Percentiles rank a stretch among this genome's conserved stretches.
Evolutionary conservation across 2,888 invertebrate genomes (phyloP).

Genomic region (Drosophila pseudotalamancana): DNA sequence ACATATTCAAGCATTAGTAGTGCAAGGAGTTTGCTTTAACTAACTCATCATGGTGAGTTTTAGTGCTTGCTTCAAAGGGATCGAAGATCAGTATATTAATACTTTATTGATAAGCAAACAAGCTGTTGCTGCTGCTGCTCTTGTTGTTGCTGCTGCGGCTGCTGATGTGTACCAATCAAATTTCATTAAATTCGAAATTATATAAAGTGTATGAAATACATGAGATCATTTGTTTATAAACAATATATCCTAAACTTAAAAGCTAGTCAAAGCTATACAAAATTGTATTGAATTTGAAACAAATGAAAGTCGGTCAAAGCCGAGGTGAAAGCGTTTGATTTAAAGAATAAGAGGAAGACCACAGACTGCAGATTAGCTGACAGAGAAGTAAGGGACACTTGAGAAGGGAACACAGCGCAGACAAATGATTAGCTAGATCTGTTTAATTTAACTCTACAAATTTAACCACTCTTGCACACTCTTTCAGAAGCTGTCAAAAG

Average conservation of each 20-base stretch:
- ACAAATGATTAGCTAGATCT: neutral
- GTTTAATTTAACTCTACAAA: neutral
- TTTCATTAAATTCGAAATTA: neutral
- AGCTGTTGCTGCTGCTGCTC: neutral
- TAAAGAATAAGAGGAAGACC: too few species aligned
- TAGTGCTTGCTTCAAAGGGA: neutral
- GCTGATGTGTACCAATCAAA: constrained; percentile 69
- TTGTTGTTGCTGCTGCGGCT: constrained; percentile 52
- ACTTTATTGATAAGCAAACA: constrained; percentile 51
- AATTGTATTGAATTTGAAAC: neutral
- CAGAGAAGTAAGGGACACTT: too few species aligned
- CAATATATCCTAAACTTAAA: neutral
- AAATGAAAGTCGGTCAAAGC: neutral
- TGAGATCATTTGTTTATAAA: too few species aligned
- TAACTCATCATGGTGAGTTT: constrained; percentile 32
- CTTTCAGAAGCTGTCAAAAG: neutral
- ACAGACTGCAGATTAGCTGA: too few species aligned
- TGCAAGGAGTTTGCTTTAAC: neutral
- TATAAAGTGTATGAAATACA: too few species aligned
- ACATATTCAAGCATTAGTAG: neutral
- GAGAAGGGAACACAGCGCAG: too few species aligned
- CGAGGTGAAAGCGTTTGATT: neutral
- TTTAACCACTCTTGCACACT: neutral
- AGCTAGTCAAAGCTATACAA: neutral
- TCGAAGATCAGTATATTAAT: constrained; percentile 9